These are phyloP conservation scores for Hemibagrus wyckioides DNA, from an alignment of 2,113 vertebrate species.

Conservation along the genomic window DNA sequence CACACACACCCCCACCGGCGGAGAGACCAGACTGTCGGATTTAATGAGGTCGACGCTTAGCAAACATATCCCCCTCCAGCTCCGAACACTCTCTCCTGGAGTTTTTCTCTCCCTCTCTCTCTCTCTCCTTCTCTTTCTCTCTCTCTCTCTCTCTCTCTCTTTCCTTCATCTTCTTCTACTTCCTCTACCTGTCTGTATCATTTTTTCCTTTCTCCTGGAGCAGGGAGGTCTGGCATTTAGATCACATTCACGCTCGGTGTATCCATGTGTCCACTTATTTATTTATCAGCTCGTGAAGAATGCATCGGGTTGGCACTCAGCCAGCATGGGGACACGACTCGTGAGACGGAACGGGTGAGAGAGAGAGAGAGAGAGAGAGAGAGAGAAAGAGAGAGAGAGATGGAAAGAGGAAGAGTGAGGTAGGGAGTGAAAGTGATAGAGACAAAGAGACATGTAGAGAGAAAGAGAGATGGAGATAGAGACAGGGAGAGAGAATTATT, in stretches of 20 bases:
- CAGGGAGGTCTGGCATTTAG: constrained; percentile 65
- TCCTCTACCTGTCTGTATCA: background rate
- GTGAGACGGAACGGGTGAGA: background rate
- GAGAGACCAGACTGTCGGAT: constrained; percentile 61
- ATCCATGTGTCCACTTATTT: constrained; percentile 66
- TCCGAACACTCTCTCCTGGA: constrained; percentile 53
- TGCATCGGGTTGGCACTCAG: constrained; percentile 45
- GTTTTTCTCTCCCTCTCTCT: background rate
- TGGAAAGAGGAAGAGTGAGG: background rate
- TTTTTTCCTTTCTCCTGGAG: background rate
- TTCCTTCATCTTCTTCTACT: background rate
- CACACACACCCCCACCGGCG: constrained; percentile 48
- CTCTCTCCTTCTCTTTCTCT: background rate
- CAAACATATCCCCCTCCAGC: constrained; percentile 69
- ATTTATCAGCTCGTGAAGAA: constrained; percentile 73
- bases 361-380: background rate
- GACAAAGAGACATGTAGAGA: background rate
- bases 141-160: background rate
- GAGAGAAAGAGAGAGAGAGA: background rate
- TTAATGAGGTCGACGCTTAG: constrained; percentile 72
- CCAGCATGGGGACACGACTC: background rate
- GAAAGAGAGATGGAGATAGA: background rate
- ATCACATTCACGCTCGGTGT: constrained; percentile 66
- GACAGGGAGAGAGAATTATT: background rate
- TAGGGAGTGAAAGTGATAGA: background rate